phyloP scores from a whole-genome alignment of 2,888 invertebrate species.

The Eulithis testata region DNA sequence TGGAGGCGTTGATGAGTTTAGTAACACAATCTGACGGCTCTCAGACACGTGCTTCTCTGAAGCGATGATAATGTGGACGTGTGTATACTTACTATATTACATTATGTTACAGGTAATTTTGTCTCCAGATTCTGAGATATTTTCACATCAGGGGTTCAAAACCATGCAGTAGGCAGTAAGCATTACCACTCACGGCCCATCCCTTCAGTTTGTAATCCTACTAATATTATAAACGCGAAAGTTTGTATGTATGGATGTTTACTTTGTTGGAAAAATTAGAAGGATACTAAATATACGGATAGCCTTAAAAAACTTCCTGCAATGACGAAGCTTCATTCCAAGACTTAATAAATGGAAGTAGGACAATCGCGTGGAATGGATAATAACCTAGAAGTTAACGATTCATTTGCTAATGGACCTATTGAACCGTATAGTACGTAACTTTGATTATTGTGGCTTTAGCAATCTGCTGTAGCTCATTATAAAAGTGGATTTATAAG shows the following conservation, averaged over 20 bases:
- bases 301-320: no score
- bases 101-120: no score
- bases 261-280: no score
- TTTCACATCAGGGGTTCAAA: no score
- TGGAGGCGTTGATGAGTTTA: background rate
- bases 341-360: constrained; percentile 18
- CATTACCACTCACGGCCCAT: no score
- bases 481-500: background rate
- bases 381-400: constrained; percentile 28
- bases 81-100: background rate
- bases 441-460: constrained; percentile 13
- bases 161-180: no score
- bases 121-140: no score
- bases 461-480: constrained; percentile 10
- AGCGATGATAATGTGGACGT: background rate
- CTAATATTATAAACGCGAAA: no score
- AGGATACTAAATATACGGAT: no score
- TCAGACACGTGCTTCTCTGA: background rate
- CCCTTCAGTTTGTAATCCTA: no score
- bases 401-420: constrained; percentile 36
- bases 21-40: background rate
- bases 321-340: no score
- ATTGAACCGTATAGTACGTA: constrained; percentile 22
- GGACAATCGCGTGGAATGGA: constrained; percentile 17
- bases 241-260: no score